A percentile compares a stretch with the other conserved stretches of the same genome.
These are phyloP conservation scores for Octonoba sinensis DNA, from an alignment of 2,888 invertebrate genomes.

Conservation along the genomic window DNA sequence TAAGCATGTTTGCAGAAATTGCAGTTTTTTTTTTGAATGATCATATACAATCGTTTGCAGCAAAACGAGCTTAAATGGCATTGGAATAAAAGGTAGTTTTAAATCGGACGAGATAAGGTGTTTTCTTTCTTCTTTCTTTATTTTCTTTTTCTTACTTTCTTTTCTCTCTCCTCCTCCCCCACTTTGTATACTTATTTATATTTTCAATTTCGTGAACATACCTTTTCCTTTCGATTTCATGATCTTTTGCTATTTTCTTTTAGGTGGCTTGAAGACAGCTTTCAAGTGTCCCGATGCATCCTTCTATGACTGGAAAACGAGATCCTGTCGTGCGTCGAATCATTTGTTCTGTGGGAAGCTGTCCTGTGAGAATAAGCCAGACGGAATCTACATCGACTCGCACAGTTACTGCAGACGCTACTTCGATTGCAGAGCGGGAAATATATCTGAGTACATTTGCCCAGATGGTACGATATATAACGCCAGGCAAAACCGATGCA, in stretches of 20 bases:
- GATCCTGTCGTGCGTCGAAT: slow-evolving; percentile 28
- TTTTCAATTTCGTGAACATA: background rate
- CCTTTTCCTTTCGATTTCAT: too few relatives aligned
- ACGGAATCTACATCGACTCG: slow-evolving; percentile 64
- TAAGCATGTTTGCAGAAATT: too few relatives aligned
- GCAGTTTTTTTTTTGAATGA: too few relatives aligned
- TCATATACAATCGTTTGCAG: too few relatives aligned
- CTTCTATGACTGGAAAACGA: slow-evolving; percentile 59
- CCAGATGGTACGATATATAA: slow-evolving; percentile 64
- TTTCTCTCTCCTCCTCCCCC: too few relatives aligned
- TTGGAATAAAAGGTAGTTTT: too few relatives aligned
- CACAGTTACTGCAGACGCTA: slow-evolving; percentile 62
- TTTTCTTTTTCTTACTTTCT: too few relatives aligned
- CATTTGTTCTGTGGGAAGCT: slow-evolving; percentile 30
- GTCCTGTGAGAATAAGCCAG: slow-evolving; percentile 59
- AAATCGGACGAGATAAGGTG: too few relatives aligned
- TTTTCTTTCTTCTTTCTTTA: too few relatives aligned
- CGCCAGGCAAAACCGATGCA: slow-evolving; percentile 56
- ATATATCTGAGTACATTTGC: slow-evolving; percentile 60
- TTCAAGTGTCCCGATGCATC: slow-evolving; percentile 46
- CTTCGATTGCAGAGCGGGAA: slow-evolving; percentile 58
- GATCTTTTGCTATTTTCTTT: background rate
- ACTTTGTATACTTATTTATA: too few relatives aligned
- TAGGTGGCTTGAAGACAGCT: slow-evolving; percentile 37
- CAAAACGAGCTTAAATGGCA: too few relatives aligned